phyloP scores from a whole-genome alignment of 2,797 vertebrate species.

The Oryzias dopingdopingensis region DNA sequence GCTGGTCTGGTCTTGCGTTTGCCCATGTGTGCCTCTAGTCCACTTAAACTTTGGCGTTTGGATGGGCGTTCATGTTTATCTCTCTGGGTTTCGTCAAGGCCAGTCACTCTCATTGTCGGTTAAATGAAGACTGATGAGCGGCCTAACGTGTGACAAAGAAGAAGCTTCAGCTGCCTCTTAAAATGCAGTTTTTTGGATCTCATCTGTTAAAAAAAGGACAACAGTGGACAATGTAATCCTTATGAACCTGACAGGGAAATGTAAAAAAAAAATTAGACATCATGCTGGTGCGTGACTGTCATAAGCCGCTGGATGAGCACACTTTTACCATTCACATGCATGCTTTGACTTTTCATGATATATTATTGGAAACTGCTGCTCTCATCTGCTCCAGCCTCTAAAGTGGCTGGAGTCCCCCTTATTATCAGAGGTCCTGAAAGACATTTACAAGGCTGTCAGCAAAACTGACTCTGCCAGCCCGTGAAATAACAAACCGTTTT shows the following conservation, averaged over 20 bases:
- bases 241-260: slow-evolving; percentile 1
- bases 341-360: slow-evolving; percentile 8
- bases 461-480: slow-evolving; percentile 52
- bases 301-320: background rate
- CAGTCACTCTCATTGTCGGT: slow-evolving; percentile 26
- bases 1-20: slow-evolving; percentile 16
- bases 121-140: slow-evolving; percentile 47
- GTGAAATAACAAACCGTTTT: slow-evolving; percentile 68
- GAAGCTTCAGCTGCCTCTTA: slow-evolving; percentile 19
- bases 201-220: slow-evolving; percentile 19
- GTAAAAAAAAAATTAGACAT: background rate
- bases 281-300: background rate
- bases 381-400: slow-evolving; percentile 27
- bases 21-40: slow-evolving; percentile 10
- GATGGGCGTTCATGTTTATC: background rate
- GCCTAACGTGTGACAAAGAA: slow-evolving; percentile 22
- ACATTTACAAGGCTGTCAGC: slow-evolving; percentile 61
- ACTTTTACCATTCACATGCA: slow-evolving; percentile 1
- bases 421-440: slow-evolving; percentile 45
- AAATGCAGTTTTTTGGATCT: slow-evolving; percentile 7
- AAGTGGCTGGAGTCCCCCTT: slow-evolving; percentile 25
- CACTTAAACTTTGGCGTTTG: background rate
- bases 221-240: background rate
- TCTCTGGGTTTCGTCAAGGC: slow-evolving; percentile 23
- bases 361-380: slow-evolving; percentile 35